Conservation (phyloP, 2,888 invertebrate species). For the Odontocolon sp. region DNA sequence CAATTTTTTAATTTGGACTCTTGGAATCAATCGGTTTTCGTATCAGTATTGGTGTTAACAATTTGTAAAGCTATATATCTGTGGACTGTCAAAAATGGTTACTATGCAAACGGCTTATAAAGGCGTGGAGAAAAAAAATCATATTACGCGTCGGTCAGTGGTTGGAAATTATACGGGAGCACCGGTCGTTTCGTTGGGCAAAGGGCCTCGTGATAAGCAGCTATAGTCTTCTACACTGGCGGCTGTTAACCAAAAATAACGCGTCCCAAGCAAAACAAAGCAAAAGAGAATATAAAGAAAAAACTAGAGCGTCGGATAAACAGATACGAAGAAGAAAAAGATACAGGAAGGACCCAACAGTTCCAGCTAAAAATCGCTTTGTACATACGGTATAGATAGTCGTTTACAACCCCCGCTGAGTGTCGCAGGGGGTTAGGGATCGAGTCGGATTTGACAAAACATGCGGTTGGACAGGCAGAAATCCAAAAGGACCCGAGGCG, state of each 20-base stretch:
- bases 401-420: constrained; percentile 42
- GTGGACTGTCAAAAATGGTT: too few species aligned
- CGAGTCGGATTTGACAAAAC: constrained; percentile 1
- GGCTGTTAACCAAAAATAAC: constrained; percentile 43
- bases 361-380: constrained; percentile 14
- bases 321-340: background rate
- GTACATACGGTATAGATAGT: constrained; percentile 46
- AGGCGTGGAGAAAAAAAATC: constrained; percentile 41
- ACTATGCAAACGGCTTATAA: constrained; percentile 17
- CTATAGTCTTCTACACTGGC: constrained; percentile 59
- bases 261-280: constrained; percentile 23
- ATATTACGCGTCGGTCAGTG: constrained; percentile 63
- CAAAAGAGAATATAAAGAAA: constrained; percentile 8
- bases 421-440: background rate
- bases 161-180: constrained; percentile 59
- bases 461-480: constrained; percentile 27
- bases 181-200: constrained; percentile 60
- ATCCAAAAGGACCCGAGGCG: constrained; percentile 54
- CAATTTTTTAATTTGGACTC: background rate
- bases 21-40: background rate
- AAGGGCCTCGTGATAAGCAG: constrained; percentile 62
- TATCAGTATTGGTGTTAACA: too few species aligned
- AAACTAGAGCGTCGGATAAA: constrained; percentile 26
- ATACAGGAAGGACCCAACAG: background rate
- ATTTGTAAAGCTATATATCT: too few species aligned